These are phyloP conservation scores for Alfaro cultratus DNA, from an alignment of 2,797 vertebrate species.

Conservation along the genomic window DNA sequence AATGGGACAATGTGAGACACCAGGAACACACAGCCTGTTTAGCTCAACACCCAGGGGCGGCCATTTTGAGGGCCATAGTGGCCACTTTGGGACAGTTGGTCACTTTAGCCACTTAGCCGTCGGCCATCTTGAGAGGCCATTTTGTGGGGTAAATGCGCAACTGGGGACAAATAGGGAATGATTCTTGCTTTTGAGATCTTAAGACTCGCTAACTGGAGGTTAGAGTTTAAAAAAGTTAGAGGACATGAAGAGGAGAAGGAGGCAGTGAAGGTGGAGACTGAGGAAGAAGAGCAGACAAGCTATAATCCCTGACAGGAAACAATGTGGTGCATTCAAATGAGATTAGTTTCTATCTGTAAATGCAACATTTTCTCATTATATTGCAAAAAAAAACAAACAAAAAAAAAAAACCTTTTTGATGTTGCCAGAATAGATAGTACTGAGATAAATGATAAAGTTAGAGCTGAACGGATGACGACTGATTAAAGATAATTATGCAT, in stretches of 20 bases:
- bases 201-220: not conserved
- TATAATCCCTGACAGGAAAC: not conserved
- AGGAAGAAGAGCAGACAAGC: not conserved
- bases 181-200: no score
- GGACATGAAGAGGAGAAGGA: not conserved
- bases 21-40: no score
- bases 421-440: not conserved
- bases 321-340: not conserved
- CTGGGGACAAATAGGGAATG: no score
- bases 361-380: not conserved
- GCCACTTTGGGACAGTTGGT: no score
- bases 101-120: no score
- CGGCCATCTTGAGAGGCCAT: no score
- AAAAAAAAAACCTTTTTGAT: no score
- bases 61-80: no score
- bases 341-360: not conserved
- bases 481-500: not conserved
- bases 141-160: no score
- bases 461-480: not conserved
- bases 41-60: no score
- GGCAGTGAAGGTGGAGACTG: not conserved
- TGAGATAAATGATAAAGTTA: not conserved
- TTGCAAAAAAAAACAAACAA: not conserved
- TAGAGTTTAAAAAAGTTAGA: not conserved
- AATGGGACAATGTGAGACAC: no score